A percentile compares a stretch with the other conserved stretches of the same genome.
Conservation (phyloP, 2,113 vertebrate genomes). For the Dendrocopos noguchii region DNA sequence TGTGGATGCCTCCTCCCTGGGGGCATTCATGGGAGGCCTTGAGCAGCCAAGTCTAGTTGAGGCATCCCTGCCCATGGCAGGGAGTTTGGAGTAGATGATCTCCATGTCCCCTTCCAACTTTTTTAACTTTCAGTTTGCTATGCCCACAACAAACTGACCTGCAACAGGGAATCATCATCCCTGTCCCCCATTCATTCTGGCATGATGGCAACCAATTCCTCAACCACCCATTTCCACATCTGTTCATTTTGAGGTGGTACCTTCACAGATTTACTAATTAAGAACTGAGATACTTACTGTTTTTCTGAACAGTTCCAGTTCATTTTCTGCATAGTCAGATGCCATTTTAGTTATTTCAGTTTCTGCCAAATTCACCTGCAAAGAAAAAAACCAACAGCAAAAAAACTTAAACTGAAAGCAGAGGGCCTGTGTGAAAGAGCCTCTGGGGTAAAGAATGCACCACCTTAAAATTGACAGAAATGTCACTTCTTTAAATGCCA, state of each 20-base stretch:
- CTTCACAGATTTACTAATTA: background rate
- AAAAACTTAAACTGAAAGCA: background rate
- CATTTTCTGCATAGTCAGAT: conserved; percentile 92
- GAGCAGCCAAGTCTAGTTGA: no score
- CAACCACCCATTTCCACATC: background rate
- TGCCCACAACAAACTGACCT: background rate
- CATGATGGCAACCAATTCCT: background rate
- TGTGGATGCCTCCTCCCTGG: no score
- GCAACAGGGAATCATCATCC: background rate
- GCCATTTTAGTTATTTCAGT: conserved; percentile 92
- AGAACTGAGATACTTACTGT: conserved; percentile 77
- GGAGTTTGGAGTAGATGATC: no score
- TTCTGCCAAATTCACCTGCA: conserved; percentile 90
- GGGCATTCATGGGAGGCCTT: no score
- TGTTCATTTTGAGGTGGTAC: background rate
- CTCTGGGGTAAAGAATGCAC: background rate
- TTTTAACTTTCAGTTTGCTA: no score
- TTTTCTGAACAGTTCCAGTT: conserved; percentile 94
- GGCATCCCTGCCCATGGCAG: no score
- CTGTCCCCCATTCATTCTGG: background rate
- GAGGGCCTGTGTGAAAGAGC: background rate
- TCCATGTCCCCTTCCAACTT: no score
- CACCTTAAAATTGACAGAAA: background rate
- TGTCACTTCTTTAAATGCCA: background rate
- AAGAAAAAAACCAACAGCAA: background rate